Evolutionary conservation across 1,140 invertebrate species (phyloP).

Genomic region (Palaemon carinicauda): DNA sequence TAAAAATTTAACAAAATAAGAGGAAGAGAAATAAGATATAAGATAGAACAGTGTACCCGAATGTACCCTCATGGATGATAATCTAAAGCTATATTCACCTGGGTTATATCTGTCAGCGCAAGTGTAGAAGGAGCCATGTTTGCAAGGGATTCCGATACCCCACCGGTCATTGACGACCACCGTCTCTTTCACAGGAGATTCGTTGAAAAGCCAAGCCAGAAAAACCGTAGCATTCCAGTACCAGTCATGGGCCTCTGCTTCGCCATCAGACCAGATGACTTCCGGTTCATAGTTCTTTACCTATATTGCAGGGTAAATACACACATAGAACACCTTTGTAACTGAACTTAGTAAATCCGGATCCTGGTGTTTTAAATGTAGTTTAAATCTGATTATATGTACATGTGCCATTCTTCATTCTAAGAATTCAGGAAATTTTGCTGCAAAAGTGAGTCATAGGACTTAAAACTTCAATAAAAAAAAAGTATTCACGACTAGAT

Average conservation of each 20-base stretch:
- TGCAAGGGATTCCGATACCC: slow-evolving; percentile 79
- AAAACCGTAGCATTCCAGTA: slow-evolving; percentile 76
- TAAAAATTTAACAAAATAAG: too few species aligned
- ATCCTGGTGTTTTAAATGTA: too few species aligned
- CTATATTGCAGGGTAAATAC: not conserved
- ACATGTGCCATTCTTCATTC: too few species aligned
- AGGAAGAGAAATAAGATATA: too few species aligned
- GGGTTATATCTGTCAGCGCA: slow-evolving; percentile 86
- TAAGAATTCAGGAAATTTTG: too few species aligned
- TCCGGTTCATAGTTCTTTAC: slow-evolving; percentile 80
- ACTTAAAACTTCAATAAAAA: too few species aligned
- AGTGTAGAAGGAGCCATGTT: slow-evolving; percentile 88
- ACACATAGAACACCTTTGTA: not conserved
- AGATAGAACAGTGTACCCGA: too few species aligned
- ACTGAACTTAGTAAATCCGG: too few species aligned
- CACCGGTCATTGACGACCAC: slow-evolving; percentile 90
- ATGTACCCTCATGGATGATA: too few species aligned
- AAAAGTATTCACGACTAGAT: too few species aligned
- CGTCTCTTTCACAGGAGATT: slow-evolving; percentile 88
- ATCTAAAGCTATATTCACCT: slow-evolving; percentile 65
- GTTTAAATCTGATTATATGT: too few species aligned
- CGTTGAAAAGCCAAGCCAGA: slow-evolving; percentile 93
- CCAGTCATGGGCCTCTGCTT: slow-evolving; percentile 65
- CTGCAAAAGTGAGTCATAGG: too few species aligned
- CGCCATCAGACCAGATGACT: slow-evolving; percentile 92